These are phyloP conservation scores for Acanthosoma haemorrhoidale DNA, from an alignment of 2,888 invertebrate genomes.

Conservation along the genomic window DNA sequence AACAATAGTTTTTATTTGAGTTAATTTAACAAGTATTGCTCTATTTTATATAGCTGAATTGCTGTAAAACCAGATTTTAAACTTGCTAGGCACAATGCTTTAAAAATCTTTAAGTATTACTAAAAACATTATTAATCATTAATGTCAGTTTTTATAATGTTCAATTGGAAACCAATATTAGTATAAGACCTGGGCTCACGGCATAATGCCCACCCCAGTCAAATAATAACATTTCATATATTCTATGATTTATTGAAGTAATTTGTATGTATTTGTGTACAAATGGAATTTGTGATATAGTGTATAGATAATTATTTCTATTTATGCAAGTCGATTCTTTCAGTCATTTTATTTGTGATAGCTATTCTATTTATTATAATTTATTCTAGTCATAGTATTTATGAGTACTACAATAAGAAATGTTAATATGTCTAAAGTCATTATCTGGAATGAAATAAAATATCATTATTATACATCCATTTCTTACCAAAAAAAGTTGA, in stretches of 20 bases:
- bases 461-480: too few relatives aligned
- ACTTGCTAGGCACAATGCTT: not conserved
- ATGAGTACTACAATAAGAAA: too few relatives aligned
- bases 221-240: too few relatives aligned
- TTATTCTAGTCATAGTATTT: slow-evolving; percentile 3
- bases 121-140: not conserved
- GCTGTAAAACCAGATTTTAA: too few relatives aligned
- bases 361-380: slow-evolving; percentile 4
- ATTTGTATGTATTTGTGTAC: not conserved
- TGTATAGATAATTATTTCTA: not conserved
- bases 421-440: too few relatives aligned
- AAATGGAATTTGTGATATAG: not conserved
- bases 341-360: not conserved
- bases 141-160: not conserved
- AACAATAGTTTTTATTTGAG: too few relatives aligned
- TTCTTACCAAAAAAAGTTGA: too few relatives aligned
- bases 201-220: too few relatives aligned
- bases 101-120: not conserved
- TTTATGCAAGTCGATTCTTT: not conserved
- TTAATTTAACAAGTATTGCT: too few relatives aligned
- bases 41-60: too few relatives aligned
- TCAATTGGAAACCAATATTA: not conserved
- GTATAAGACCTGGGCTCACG: not conserved
- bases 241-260: not conserved
- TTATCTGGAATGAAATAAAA: too few relatives aligned